Evolutionary conservation across 2,113 vertebrate genomes (phyloP).

Genomic region (Gymnogyps californianus): DNA sequence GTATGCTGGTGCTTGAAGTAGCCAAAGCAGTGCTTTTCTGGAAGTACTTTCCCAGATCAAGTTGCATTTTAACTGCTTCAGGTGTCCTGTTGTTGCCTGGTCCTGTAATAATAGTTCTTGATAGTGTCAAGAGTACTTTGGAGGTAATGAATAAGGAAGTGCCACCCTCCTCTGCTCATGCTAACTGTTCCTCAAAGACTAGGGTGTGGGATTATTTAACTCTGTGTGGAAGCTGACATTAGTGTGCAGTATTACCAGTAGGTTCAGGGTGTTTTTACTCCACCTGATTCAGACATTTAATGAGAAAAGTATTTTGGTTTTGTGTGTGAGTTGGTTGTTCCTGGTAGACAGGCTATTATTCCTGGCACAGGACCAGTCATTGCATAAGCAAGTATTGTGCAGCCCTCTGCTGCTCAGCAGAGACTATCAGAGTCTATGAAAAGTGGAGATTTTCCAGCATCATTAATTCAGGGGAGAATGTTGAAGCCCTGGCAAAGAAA

Average conservation of each 20-base stretch:
- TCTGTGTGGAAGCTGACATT: background rate
- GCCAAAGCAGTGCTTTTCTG: background rate
- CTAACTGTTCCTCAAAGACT: background rate
- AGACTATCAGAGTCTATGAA: conserved; percentile 16
- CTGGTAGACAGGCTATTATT: background rate
- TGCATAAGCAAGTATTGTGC: conserved; percentile 56
- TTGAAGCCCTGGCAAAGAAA: conserved; percentile 21
- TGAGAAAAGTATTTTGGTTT: background rate
- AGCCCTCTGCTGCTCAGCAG: conserved; percentile 20
- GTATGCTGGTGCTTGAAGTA: background rate
- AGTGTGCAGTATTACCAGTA: background rate
- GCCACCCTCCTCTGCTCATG: background rate
- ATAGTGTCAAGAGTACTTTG: background rate
- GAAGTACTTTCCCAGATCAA: background rate
- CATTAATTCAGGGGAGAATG: conserved; percentile 40
- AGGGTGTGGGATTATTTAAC: background rate
- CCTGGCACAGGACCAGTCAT: conserved; percentile 45
- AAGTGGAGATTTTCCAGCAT: conserved; percentile 61
- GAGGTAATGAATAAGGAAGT: background rate
- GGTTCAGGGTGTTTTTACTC: background rate
- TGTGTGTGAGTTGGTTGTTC: conserved; percentile 13
- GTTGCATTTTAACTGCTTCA: background rate
- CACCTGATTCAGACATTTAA: background rate
- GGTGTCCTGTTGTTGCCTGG: background rate
- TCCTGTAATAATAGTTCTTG: background rate